Base-by-base conservation (phyloP, 2,888 invertebrate genomes). In the Oegoconia quadripuncta region DNA sequence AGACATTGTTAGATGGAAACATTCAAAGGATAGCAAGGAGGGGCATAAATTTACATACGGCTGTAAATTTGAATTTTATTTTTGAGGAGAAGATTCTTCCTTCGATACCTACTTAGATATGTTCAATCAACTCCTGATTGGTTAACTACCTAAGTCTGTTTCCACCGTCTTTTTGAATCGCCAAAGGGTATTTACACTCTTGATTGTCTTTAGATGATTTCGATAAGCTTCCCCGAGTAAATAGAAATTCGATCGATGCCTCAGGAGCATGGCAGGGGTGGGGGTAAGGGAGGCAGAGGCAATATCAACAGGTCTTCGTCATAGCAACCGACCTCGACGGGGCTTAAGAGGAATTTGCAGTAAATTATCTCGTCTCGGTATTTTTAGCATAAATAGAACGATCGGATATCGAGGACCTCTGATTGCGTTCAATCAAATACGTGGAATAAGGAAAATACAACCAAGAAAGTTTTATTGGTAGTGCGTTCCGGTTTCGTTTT, bases 301-400 rank as follows among this genome's bases (percentile, higher is more conserved):
- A 34, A 36, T 43, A 58, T 65, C 73, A 71, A 71, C 71, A 71
- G 69, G 69, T 71, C 44, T 44, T 55, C 37, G 44, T 42, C 55
- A 59, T 60, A 52, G 63, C 56, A 58, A 63, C 58, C 39, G 49
- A 47, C 45, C 44, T 38, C 17, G 34, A 32, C 16, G 39, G 31
- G 38, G 36, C 39, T 47, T 43, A 35, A 34, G 41, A 44, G 42
- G 53, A 51, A 49, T 55, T 55, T 46, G 47, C 46, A 47, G 42
- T 45, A 52, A 59, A 57, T 59, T 58, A 58, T 57, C 54, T 49
- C 40, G 41, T 51, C 43, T 48, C 39, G 42, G 26, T 34, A 50
- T 41, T 49, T 46, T 45, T 44, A 37, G 42, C 18, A 31, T 11
- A 31, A 31, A 31, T 31, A 31, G 31, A 5, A 31, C 3, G 17